Percentiles rank a stretch among this genome's conserved stretches.
phyloP scores from a whole-genome alignment of 92 coral and sea anemone genomes.

The Ricordea florida region DNA sequence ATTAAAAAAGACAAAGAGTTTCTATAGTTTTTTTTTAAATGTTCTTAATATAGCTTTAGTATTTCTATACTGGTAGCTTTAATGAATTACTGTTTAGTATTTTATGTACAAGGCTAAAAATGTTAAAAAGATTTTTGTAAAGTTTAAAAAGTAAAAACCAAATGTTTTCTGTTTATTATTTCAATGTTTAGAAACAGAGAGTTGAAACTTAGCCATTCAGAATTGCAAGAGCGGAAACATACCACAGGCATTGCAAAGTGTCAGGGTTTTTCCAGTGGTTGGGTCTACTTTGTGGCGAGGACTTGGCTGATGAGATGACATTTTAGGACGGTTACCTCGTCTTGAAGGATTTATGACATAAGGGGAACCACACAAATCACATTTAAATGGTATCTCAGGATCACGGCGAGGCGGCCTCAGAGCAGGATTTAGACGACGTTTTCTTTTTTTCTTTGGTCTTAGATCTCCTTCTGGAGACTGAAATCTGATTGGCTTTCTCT shows the following conservation, averaged over 20 bases:
- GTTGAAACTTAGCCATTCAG: neutral
- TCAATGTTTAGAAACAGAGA: neutral
- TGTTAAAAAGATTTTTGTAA: too few species aligned
- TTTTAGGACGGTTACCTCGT: constrained; percentile 91
- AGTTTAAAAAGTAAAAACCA: too few species aligned
- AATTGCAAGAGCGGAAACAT: constrained; percentile 28
- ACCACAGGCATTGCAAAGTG: constrained; percentile 99
- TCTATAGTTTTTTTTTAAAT: too few species aligned
- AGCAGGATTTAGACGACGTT: constrained; percentile 40
- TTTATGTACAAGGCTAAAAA: too few species aligned
- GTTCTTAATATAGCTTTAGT: too few species aligned
- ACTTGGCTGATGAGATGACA: constrained; percentile 88
- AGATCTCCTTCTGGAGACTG: constrained; percentile 74
- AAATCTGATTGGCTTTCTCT: constrained; percentile 81
- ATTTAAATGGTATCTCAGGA: constrained; percentile 83
- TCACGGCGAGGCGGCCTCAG: constrained; percentile 35
- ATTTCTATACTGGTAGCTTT: too few species aligned
- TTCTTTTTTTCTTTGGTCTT: constrained; percentile 70
- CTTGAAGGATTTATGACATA: constrained; percentile 94
- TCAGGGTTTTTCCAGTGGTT: constrained; percentile 83
- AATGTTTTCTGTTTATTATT: too few species aligned
- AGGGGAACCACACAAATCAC: constrained; percentile 95
- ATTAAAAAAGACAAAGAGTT: too few species aligned
- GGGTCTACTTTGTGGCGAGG: constrained; percentile 96
- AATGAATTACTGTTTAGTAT: too few species aligned